A percentile compares a stretch with the other conserved stretches of the same genome.
phyloP scores from a whole-genome alignment of 2,797 vertebrate genomes.

The Benthosema pterotum region DNA sequence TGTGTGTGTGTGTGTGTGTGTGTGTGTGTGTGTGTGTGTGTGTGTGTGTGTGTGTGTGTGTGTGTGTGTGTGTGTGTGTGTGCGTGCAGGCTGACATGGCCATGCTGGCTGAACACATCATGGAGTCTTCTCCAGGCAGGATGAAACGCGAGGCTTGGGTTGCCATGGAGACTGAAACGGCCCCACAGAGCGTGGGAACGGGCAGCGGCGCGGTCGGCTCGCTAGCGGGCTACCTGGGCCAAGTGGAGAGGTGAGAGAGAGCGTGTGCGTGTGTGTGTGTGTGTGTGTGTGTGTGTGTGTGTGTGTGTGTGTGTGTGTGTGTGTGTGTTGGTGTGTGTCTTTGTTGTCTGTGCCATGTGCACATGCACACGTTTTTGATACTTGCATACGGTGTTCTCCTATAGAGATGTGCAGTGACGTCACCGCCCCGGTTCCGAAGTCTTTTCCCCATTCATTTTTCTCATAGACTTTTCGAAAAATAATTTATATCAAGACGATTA shows the following conservation, averaged over 20 bases:
- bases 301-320: not conserved
- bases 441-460: no score
- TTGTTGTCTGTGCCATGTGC: not conserved
- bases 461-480: no score
- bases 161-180: conserved; percentile 78
- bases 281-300: not conserved
- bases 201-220: conserved; percentile 92
- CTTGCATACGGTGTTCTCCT: no score
- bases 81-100: conserved; percentile 91
- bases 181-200: conserved; percentile 79
- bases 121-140: conserved; percentile 89
- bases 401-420: no score
- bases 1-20: no score
- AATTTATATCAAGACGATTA: no score
- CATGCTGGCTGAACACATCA: conserved; percentile 95
- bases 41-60: no score
- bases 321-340: not conserved
- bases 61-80: not conserved
- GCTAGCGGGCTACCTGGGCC: conserved; percentile 94
- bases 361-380: no score
- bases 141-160: conserved; percentile 91
- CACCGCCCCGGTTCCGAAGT: no score
- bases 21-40: no score
- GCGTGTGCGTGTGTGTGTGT: not conserved
- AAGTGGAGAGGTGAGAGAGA: conserved; percentile 87